Base-by-base conservation (phyloP, 92 coral and sea anemone genomes). In the Paragorgia papillata region DNA sequence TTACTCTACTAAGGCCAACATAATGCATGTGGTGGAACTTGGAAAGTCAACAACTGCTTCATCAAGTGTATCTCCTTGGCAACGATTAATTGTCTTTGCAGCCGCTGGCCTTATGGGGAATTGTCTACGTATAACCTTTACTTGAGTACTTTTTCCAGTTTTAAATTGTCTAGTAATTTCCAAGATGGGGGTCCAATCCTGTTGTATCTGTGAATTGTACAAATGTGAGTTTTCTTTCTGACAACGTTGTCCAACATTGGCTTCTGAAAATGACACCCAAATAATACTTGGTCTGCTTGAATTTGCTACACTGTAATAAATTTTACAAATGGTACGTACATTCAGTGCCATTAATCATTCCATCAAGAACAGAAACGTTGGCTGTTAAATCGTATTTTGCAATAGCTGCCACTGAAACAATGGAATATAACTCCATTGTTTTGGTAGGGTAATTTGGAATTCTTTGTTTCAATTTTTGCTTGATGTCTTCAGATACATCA, bases 281-380 rank as follows among this genome's bases (percentile, higher is more conserved):
- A 85, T 85, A n/a, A n/a, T n/a, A n/a, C n/a, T n/a, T n/a, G n/a
- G n/a, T n/a, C n/a, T n/a, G n/a, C n/a, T n/a, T n/a, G n/a, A n/a
- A n/a, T n/a, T n/a, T n/a, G n/a, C n/a, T n/a, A 89, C 90, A 46
- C 94, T 69, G 85, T 89, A 89, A 35, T 82, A 87, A 18, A 89
- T 89, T 0, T 73, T 80, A 37, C 66, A 67, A 3, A 89, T 68
- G 0, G 10, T 37, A 66, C 86, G 86, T 33, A 66, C 86, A 89
- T 33, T 89, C 90, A 82, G 88, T 80, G 62, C 90, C 93, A 83
- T 86, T 89, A 26, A 86, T 89, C 81, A 89, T 66, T 9, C 94
- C 94, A 58, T 84, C 95, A 37, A 66, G 28, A 1, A 88, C 89
- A 70, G 34, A 57, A 34, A 88, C 70, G 78, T 88, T 88, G 7